A percentile compares a stretch with the other conserved stretches of the same genome.
Conservation (phyloP, 1,140 invertebrate genomes). For the Micrasema longulum region DNA sequence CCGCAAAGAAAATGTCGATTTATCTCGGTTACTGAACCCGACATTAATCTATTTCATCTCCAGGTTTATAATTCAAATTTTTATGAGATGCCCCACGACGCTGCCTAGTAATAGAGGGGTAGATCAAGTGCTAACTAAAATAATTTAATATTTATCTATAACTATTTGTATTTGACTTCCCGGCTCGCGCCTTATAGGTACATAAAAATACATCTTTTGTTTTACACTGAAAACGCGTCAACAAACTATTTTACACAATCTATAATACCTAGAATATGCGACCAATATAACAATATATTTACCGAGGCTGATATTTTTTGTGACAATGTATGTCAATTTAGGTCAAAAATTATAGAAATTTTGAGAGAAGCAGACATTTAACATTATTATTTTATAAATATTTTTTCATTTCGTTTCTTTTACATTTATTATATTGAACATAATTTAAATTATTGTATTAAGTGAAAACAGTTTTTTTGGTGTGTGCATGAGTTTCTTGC, state of each 20-base stretch:
- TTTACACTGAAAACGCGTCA: no score
- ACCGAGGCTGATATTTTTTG: no score
- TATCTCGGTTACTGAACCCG: constrained; percentile 19
- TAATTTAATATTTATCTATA: constrained; percentile 1
- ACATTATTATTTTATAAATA: not conserved
- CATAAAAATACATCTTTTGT: not conserved
- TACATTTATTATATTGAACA: no score
- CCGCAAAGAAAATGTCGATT: constrained; percentile 1
- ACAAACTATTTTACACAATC: no score
- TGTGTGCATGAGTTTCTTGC: no score
- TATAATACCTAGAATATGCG: no score
- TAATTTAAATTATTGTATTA: no score
- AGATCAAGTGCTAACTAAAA: not conserved
- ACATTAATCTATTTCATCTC: constrained; percentile 38
- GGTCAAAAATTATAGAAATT: no score
- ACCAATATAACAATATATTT: no score
- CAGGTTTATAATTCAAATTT: constrained; percentile 41
- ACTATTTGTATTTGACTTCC: not conserved
- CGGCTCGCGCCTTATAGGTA: not conserved
- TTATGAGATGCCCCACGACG: constrained; percentile 28
- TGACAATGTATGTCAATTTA: no score
- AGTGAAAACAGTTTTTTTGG: no score
- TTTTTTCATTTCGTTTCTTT: not conserved
- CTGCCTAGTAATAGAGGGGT: not conserved
- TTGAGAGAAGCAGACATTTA: no score